A percentile compares a stretch with the other conserved stretches of the same genome.
These are phyloP conservation scores for Caenorhabditis sp. DNA, from an alignment of 2,888 invertebrate genomes.

Conservation along the genomic window DNA sequence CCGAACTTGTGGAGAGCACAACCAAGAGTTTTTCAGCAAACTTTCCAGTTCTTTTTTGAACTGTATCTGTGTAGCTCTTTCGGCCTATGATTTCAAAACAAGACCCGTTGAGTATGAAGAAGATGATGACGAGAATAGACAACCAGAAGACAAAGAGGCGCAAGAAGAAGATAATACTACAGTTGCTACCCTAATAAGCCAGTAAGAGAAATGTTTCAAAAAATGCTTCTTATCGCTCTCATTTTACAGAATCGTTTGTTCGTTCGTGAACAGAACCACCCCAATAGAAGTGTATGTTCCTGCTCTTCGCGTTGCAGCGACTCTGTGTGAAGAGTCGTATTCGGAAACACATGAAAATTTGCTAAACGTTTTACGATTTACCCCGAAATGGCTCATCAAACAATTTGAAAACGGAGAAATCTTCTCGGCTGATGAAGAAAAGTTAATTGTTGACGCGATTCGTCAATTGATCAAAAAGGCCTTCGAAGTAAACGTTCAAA, in stretches of 20 bases:
- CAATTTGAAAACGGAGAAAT: slow-evolving; percentile 31
- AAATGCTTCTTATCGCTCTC: neutral
- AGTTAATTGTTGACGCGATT: slow-evolving; percentile 29
- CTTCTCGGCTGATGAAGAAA: slow-evolving; percentile 12
- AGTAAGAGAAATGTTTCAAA: slow-evolving; percentile 1
- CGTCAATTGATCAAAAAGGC: slow-evolving; percentile 41
- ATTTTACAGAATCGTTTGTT: slow-evolving; percentile 38
- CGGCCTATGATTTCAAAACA: slow-evolving; percentile 49
- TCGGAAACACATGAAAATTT: slow-evolving; percentile 35
- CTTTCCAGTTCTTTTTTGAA: slow-evolving; percentile 45
- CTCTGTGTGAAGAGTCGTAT: slow-evolving; percentile 55
- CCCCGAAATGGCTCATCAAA: slow-evolving; percentile 55
- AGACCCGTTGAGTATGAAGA: slow-evolving; percentile 46
- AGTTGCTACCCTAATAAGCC: slow-evolving; percentile 31
- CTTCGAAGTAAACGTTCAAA: slow-evolving; percentile 5
- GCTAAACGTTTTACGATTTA: slow-evolving; percentile 37
- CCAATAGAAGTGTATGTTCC: slow-evolving; percentile 40
- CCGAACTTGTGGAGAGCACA: slow-evolving; percentile 21
- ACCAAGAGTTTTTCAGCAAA: slow-evolving; percentile 34
- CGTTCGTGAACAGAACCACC: slow-evolving; percentile 50
- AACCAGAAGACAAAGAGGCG: neutral
- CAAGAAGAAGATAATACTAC: slow-evolving; percentile 5
- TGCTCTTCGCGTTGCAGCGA: slow-evolving; percentile 29
- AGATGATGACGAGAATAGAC: slow-evolving; percentile 26
- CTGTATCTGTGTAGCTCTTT: slow-evolving; percentile 28